Base-by-base conservation (phyloP, 2,888 invertebrate species). In the Anthophora plumipes region DNA sequence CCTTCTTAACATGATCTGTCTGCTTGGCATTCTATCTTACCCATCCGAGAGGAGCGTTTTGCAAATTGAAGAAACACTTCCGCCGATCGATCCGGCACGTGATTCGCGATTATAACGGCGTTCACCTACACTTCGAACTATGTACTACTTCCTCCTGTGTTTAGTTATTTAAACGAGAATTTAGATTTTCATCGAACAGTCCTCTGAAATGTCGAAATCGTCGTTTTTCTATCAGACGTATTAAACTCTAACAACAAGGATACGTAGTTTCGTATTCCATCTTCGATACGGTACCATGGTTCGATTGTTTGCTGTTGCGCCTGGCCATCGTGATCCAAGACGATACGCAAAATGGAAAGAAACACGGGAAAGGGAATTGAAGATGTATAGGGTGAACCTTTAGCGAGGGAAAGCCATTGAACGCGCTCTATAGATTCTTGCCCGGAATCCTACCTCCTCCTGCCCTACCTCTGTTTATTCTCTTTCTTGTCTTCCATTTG, bases 1-100 rank as follows among this genome's bases (percentile, higher is more conserved):
- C 80, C 80, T 85, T 82, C 84, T 88, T 88, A 87, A 88, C 87
- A 87, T 88, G 86, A 87, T 88, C 86, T 77, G 86, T 77, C 80
- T 78, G 75, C 84, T 84, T 77, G 82, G 74, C 78, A 78, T 85
- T 85, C 84, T 77, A 80, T 66, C 76, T 82, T 70, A 73, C 52
- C 66, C 61, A 50, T 78, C 64, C 54, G 48, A 61, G 80, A 48
- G 61, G 22, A 82, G 52, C 77, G 69, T 69, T 77, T 77, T 77
- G 82, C 77, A 82, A 82, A 82, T 77, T 77, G 77, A 63, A 74
- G 72, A 59, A 78, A 75, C 82, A 61, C 72, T 78, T 78, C 59
- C 69, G 64, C 14, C 66, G 75, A 82, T 83, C 77, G 82, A 82
- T 77, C 39, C 66, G 64, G 69, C 50, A 63, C 67, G 64, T 57